Evolutionary conservation across 2,113 vertebrate species (phyloP).

Genomic region (Pycnonotus jocosus): DNA sequence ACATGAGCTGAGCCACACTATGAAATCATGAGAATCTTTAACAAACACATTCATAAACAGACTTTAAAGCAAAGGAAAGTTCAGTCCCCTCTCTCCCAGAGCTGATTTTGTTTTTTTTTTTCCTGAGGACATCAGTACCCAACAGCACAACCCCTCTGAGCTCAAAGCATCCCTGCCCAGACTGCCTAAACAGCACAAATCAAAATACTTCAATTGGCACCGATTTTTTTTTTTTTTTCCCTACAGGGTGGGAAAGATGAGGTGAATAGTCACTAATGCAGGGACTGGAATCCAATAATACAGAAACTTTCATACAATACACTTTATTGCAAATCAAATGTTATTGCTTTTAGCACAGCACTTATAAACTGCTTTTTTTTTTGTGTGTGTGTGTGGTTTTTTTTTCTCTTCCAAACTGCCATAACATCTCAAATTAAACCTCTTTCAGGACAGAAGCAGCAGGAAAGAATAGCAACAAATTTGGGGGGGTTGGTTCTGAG

Average conservation of each 20-base stretch:
- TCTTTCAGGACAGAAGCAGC: neutral
- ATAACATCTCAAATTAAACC: neutral
- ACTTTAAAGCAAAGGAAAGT: neutral
- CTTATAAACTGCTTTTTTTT: neutral
- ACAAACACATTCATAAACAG: neutral
- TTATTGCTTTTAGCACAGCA: slow-evolving; percentile 13
- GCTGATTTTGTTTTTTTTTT: neutral
- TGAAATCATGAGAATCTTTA: neutral
- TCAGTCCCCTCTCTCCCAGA: neutral
- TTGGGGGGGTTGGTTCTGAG: neutral
- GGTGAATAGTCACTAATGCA: slow-evolving; percentile 10
- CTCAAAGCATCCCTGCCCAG: neutral
- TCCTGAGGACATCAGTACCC: neutral
- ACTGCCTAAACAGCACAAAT: slow-evolving; percentile 27
- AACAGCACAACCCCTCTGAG: neutral
- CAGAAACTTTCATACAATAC: neutral
- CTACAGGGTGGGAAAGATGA: neutral
- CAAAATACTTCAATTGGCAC: slow-evolving; percentile 25
- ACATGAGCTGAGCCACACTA: accelerated
- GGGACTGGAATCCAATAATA: slow-evolving; percentile 15
- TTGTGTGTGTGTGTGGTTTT: too few relatives aligned
- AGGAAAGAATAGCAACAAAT: neutral
- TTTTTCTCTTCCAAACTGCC: neutral
- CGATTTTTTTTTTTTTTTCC: slow-evolving; percentile 32
- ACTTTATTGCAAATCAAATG: slow-evolving; percentile 18